Evolutionary conservation across 2,113 vertebrate species (phyloP).

Genomic region (Passer montanus): DNA sequence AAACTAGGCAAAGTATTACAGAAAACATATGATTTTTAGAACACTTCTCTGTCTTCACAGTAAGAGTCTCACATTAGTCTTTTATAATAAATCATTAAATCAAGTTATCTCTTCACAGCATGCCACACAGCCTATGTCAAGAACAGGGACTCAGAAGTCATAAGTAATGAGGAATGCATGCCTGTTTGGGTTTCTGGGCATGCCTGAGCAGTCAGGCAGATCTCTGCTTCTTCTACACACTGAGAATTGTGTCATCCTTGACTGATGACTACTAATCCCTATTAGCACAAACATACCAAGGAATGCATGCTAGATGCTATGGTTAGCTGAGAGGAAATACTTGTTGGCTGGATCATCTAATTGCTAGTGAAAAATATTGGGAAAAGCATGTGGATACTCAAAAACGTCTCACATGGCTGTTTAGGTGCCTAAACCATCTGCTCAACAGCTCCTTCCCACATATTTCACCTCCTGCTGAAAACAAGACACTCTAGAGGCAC

Average conservation of each 20-base stretch:
- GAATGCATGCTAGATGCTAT: not conserved
- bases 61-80: not conserved
- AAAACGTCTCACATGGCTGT: not conserved
- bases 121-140: not conserved
- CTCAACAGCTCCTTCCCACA: not conserved
- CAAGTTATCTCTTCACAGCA: not conserved
- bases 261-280: not conserved
- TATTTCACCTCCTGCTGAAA: not conserved
- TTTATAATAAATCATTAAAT: not conserved
- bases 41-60: not conserved
- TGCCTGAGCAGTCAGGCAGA: not conserved
- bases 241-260: not conserved
- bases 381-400: not conserved
- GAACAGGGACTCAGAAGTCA: not conserved
- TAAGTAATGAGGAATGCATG: not conserved
- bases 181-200: not conserved
- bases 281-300: not conserved
- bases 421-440: not conserved
- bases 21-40: not conserved
- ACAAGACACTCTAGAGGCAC: not conserved
- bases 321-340: not conserved
- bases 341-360: not conserved
- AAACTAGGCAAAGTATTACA: not conserved
- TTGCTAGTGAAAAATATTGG: not conserved
- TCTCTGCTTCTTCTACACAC: not conserved